Evolutionary conservation across 2,797 vertebrate genomes (phyloP).

Genomic region (Netta rufina): DNA sequence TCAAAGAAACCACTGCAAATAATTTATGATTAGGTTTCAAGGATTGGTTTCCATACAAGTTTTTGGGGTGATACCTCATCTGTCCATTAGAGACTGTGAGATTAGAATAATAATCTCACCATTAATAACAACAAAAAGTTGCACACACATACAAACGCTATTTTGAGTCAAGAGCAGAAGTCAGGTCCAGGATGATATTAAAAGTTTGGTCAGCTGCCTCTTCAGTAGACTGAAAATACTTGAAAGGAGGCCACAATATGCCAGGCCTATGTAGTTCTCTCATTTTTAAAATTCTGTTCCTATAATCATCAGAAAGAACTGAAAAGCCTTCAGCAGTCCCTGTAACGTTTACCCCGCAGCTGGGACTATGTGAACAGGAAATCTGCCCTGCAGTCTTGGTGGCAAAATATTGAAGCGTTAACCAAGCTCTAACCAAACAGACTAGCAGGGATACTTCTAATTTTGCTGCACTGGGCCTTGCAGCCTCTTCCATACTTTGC

Average conservation of each 20-base stretch:
- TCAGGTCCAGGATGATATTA: neutral
- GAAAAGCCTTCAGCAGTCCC: neutral
- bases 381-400: neutral
- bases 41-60: neutral
- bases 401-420: neutral
- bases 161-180: neutral
- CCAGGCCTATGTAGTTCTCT: neutral
- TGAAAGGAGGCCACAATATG: too few species aligned
- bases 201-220: neutral
- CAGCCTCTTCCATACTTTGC: accelerated
- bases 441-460: neutral
- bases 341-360: neutral
- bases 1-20: conserved; percentile 25
- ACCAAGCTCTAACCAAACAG: neutral
- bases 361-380: neutral
- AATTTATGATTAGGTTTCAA: conserved; percentile 3
- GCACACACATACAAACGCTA: neutral
- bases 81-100: conserved; percentile 5
- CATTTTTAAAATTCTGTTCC: neutral
- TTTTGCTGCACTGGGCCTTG: neutral
- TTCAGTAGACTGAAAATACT: neutral
- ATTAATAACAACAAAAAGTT: neutral
- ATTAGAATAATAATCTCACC: conserved; percentile 40
- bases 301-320: neutral
- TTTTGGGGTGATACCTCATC: conserved; percentile 24